Percentiles rank a stretch among this genome's conserved stretches.
Evolutionary conservation across 2,113 vertebrate species (phyloP).

Genomic region (Agelaius phoeniceus): DNA sequence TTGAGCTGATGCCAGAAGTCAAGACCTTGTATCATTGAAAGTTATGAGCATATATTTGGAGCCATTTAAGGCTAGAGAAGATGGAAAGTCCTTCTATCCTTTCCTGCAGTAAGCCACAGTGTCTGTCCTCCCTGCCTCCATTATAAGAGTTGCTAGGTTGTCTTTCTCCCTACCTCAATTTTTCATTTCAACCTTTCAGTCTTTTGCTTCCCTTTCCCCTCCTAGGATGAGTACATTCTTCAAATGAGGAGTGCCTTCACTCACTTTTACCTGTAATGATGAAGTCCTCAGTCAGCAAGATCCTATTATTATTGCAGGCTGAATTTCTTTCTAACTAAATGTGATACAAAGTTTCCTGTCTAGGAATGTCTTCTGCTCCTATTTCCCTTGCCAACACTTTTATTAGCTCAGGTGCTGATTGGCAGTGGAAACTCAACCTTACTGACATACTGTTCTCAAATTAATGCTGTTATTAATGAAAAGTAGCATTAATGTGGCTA

Average conservation of each 20-base stretch:
- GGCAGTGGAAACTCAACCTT: neutral
- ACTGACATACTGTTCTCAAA: neutral
- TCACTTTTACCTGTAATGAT: neutral
- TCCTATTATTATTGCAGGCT: neutral
- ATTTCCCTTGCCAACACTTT: neutral
- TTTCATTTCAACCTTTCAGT: neutral
- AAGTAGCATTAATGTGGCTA: neutral
- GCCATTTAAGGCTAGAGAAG: neutral
- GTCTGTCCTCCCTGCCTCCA: neutral
- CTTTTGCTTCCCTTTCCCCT: neutral
- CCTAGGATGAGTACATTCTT: neutral
- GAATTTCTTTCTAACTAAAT: neutral
- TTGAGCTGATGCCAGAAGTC: neutral
- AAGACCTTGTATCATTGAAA: neutral
- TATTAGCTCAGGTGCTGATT: neutral
- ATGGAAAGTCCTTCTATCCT: neutral
- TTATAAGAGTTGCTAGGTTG: neutral
- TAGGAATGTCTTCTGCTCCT: neutral
- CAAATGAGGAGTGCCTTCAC: accelerated
- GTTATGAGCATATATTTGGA: accelerated
- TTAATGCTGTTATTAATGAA: neutral
- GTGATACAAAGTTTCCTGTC: neutral
- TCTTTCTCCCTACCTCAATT: neutral
- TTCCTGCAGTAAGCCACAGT: neutral
- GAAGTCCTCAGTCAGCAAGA: neutral